Evolutionary conservation across 2,888 invertebrate genomes (phyloP), one percentile per base, ranked within the genome.

Genomic region (Drosophila nr. medialis): DNA sequence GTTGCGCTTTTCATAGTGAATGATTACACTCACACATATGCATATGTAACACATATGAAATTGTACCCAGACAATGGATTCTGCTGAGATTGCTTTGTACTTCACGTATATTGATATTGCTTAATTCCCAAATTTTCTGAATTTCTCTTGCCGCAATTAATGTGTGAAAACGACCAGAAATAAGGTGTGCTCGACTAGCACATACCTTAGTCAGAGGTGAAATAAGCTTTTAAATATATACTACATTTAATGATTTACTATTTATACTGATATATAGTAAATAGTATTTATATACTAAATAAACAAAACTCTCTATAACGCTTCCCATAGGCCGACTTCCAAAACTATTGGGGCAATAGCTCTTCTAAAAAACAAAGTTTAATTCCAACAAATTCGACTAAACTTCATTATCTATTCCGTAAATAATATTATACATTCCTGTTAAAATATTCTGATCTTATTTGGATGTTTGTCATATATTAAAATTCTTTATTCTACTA

Each of bases 91-190:
- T 65, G 56, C 51, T 34, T 63, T 50, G 29, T 40, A 53, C 51
- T 30, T 63, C 29, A 24, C 40, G 34, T 66, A 50, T 4, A 36
- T 58, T 63, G 34, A 36, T 13, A 24, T 29, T 48, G 40, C 55
- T 70, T 70, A 76, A 80, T 76, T 69, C 62, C 40, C 60, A 32
- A 64, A 70, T 34, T 51, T 56, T 51, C 34, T 42, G 30, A 40
- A 50, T 40, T 59, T 64, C 27, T 30, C 60, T 68, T 42, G 56
- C 34, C 51, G n/a, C 34, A 61, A 61, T 75, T 75, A 54, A 75
- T 64, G 58, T 40, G n/a, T 53, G 27, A 29, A 53, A 53, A 42
- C 8, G 5, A 2, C 42, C 8, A 2, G 0, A 40, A 42, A 13
- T n/a, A 5, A 24, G 11, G 1, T 6, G 2, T 38, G 30, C 13